Percentiles rank a stretch among this genome's conserved stretches.
Evolutionary conservation across 2,113 vertebrate species (phyloP).

Genomic region (Hippocampus zosterae): DNA sequence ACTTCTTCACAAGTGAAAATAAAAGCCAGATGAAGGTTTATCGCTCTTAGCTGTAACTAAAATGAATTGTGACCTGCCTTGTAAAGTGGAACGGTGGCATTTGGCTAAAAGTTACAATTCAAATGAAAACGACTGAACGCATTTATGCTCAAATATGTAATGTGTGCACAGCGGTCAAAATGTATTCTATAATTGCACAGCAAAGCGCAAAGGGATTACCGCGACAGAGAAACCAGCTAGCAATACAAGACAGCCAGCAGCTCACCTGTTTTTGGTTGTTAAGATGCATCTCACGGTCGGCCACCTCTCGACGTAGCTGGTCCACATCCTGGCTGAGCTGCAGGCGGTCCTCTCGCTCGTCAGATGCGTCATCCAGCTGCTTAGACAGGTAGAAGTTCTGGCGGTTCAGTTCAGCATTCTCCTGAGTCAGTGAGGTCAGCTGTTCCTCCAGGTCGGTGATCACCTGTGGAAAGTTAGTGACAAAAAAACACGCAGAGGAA

Average conservation of each 20-base stretch:
- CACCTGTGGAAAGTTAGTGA: conserved; percentile 70
- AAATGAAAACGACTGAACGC: too few species aligned
- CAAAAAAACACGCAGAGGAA: neutral
- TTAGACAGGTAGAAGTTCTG: conserved; percentile 96
- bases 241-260: neutral
- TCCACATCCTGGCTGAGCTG: conserved; percentile 87
- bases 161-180: too few species aligned
- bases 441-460: conserved; percentile 98
- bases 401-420: conserved; percentile 94
- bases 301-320: conserved; percentile 89
- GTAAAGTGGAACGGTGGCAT: too few species aligned
- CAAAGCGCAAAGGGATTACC: too few species aligned
- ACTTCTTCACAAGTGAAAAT: too few species aligned
- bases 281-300: conserved; percentile 95
- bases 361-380: conserved; percentile 88
- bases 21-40: too few species aligned
- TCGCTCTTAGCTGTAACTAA: too few species aligned
- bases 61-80: too few species aligned
- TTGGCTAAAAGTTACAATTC: too few species aligned
- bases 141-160: too few species aligned
- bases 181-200: too few species aligned
- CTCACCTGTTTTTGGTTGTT: conserved; percentile 94
- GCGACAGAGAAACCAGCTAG: neutral
- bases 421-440: conserved; percentile 88
- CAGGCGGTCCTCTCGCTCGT: conserved; percentile 81